Evolutionary conservation across 2,888 invertebrate species (phyloP), one percentile per base, ranked within the genome.

Genomic region (Polylopha cassiicola): DNA sequence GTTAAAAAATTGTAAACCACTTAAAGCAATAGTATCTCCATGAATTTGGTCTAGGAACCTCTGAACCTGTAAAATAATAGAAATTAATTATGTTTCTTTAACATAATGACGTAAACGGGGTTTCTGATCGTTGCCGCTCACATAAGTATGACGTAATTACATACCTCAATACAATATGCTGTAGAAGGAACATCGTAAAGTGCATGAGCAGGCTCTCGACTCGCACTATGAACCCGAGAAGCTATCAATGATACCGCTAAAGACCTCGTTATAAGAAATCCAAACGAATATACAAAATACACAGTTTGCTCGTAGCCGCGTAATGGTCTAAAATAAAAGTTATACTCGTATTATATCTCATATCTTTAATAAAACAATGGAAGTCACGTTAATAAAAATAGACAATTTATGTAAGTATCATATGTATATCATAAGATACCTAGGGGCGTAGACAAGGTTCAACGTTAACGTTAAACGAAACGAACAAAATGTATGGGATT

Each of bases 281-380:
- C 76, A 46, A 91, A 90, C 0, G 91, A 91, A 55, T 81, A 90
- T 42, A 87, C 85, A 53, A 89, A 90, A 63, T 91, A 92, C 9
- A 88, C 55, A 7, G 88, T 80, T 50, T 88, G 87, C 43, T 88
- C 78, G 46, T 86, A 70, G 9, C 87, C 87, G 6, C 48, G 39
- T 1, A 73, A 44, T 0, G 61, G 51, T 7, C 78, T 77, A 59
- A 2, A 63, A 61, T 11, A 3, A n/a, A 18, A 30, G 15, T 3
- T 55, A 54, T 53, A 54, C 58, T 53, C 29, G 34, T 64, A 59
- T 10, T 6, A n/a, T 9, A 10, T 18, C 11, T 6, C 11, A 16
- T 24, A 20, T 6, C 17, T 0, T 13, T 34, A 10, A 23, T 7
- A 23, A 21, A 18, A 31, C 9, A 16, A 22, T 6, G 7, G 9